These are phyloP conservation scores for Rhegmatorhina hoffmannsi DNA, from an alignment of 2,113 vertebrate species.

Conservation along the genomic window DNA sequence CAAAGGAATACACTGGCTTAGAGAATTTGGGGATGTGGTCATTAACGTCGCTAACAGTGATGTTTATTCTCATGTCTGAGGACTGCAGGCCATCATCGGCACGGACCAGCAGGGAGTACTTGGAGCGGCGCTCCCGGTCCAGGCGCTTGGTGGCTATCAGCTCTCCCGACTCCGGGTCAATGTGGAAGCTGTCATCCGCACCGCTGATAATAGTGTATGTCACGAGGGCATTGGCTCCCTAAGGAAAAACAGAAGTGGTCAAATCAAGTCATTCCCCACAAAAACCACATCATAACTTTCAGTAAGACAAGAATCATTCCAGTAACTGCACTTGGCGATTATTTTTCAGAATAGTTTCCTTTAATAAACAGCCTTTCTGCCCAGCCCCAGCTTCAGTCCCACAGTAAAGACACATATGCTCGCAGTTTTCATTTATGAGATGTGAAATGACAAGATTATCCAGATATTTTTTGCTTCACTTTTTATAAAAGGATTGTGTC, in stretches of 20 bases:
- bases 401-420: neutral
- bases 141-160: slow-evolving; percentile 89
- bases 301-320: neutral
- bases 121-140: slow-evolving; percentile 91
- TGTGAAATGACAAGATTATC: neutral
- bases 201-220: slow-evolving; percentile 97
- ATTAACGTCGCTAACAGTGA: slow-evolving; percentile 93
- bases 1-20: slow-evolving; percentile 89
- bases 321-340: neutral
- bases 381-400: neutral
- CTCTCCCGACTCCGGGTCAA: slow-evolving; percentile 94
- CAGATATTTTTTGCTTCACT: neutral
- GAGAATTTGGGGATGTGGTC: slow-evolving; percentile 95
- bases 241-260: slow-evolving; percentile 26
- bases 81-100: slow-evolving; percentile 95
- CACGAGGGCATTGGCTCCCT: slow-evolving; percentile 96
- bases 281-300: slow-evolving; percentile 22
- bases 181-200: slow-evolving; percentile 92
- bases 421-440: neutral
- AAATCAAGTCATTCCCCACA: neutral
- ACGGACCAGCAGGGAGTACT: slow-evolving; percentile 92
- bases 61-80: slow-evolving; percentile 92
- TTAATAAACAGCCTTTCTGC: neutral
- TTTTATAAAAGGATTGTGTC: neutral
- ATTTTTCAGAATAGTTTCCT: neutral